Evolutionary conservation across 2,113 vertebrate genomes (phyloP).

Genomic region (Nestor notabilis): DNA sequence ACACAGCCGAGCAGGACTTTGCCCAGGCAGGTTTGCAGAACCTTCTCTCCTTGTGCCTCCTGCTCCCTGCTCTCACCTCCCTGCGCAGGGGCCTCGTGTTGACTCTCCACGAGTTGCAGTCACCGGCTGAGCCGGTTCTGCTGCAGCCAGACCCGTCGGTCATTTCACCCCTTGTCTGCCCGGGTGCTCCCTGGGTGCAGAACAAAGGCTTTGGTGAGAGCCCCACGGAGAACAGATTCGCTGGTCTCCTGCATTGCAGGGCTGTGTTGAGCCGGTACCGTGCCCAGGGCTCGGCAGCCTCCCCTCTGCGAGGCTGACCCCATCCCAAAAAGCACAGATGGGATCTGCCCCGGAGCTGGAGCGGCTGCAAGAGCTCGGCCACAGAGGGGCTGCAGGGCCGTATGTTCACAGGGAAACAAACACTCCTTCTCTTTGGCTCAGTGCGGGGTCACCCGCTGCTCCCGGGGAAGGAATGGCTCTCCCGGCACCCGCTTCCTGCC

Average conservation of each 20-base stretch:
- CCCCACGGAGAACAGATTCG: background rate
- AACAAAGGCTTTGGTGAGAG: background rate
- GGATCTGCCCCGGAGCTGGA: background rate
- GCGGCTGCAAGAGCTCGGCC: background rate
- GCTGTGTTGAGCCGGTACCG: accelerated
- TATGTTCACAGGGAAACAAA: background rate
- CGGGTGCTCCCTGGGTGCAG: accelerated
- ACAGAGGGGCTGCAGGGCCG: background rate
- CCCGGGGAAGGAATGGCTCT: accelerated
- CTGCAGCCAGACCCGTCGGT: accelerated
- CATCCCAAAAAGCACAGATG: background rate
- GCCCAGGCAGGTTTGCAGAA: background rate
- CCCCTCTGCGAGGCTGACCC: background rate
- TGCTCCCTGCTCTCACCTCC: background rate
- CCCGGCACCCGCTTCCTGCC: background rate
- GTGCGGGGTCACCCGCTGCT: background rate
- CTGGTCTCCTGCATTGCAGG: background rate
- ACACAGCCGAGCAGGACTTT: background rate
- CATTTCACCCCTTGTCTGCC: accelerated
- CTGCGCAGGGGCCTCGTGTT: background rate
- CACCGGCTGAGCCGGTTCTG: background rate
- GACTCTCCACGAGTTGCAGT: background rate
- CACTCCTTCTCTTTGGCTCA: background rate
- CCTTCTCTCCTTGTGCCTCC: background rate
- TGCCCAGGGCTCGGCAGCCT: background rate